These are phyloP conservation scores for Eupeodes luniger DNA, from an alignment of 2,888 invertebrate genomes.

Conservation along the genomic window DNA sequence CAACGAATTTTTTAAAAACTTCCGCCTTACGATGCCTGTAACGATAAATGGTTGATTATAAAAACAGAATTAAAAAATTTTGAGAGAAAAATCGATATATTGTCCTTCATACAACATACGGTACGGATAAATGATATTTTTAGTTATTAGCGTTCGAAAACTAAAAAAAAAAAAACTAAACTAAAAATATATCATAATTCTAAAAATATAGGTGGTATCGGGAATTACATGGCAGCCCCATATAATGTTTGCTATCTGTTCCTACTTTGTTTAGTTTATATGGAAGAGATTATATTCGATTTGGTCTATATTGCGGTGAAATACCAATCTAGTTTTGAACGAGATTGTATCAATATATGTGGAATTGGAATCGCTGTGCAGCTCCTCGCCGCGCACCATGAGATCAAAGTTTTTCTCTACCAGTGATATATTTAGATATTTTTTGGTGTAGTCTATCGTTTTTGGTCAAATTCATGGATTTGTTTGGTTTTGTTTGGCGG, in stretches of 20 bases:
- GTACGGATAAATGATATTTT: not conserved
- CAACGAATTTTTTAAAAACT: no score
- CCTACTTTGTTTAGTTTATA: not conserved
- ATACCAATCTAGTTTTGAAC: not conserved
- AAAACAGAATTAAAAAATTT: no score
- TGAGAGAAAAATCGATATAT: no score
- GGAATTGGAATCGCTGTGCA: not conserved
- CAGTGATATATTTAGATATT: not conserved
- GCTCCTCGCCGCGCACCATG: not conserved
- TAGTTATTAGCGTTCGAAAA: not conserved
- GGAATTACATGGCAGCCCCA: not conserved
- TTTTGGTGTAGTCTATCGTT: slow-evolving; percentile 1
- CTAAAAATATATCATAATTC: not conserved
- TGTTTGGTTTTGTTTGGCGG: slow-evolving; percentile 12
- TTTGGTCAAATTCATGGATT: slow-evolving; percentile 6
- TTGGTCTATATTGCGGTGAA: not conserved
- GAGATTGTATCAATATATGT: not conserved
- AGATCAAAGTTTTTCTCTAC: not conserved
- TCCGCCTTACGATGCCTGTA: no score
- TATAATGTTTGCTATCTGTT: not conserved
- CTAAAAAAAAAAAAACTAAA: not conserved
- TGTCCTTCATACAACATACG: no score
- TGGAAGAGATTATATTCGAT: slow-evolving; percentile 1
- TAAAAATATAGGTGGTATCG: not conserved
- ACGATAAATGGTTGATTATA: no score